These are phyloP conservation scores for Platycheirus rosarum DNA, from an alignment of 2,888 invertebrate genomes.

Conservation along the genomic window DNA sequence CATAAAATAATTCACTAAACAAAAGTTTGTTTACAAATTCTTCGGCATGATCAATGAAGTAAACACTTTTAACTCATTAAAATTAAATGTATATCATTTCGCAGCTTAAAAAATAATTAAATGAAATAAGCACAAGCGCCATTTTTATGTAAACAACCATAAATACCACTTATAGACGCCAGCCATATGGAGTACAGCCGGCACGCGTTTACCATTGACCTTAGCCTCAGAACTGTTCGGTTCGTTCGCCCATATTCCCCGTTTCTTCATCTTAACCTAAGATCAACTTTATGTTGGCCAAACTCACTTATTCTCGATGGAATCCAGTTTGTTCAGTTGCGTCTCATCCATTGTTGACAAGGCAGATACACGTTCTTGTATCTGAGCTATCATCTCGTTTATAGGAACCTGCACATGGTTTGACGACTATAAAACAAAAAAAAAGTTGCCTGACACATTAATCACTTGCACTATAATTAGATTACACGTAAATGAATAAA, in stretches of 20 bases:
- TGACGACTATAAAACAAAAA: constrained; percentile 39
- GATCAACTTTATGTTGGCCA: not conserved
- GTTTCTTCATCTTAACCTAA: not conserved
- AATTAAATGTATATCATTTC: not conserved
- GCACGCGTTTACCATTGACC: constrained; percentile 47
- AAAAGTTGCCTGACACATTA: constrained; percentile 34
- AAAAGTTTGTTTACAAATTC: constrained; percentile 7
- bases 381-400: constrained; percentile 78
- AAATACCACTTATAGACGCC: not conserved
- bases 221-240: constrained; percentile 38
- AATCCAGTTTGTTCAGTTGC: constrained; percentile 80
- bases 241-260: not conserved
- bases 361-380: constrained; percentile 80
- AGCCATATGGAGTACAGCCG: not conserved
- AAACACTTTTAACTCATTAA: constrained; percentile 6
- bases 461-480: constrained; percentile 54
- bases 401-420: constrained; percentile 38
- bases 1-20: not conserved
- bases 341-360: constrained; percentile 81
- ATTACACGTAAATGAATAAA: constrained; percentile 20
- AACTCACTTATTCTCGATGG: constrained; percentile 82
- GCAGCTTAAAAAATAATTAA: not conserved
- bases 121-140: not conserved
- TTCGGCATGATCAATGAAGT: constrained; percentile 6
- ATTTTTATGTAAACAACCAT: constrained; percentile 13